Percentiles rank a stretch among this genome's conserved stretches.
These are phyloP conservation scores for Pocillopora meandrina DNA, from an alignment of 92 coral and sea anemone species.

Conservation along the genomic window DNA sequence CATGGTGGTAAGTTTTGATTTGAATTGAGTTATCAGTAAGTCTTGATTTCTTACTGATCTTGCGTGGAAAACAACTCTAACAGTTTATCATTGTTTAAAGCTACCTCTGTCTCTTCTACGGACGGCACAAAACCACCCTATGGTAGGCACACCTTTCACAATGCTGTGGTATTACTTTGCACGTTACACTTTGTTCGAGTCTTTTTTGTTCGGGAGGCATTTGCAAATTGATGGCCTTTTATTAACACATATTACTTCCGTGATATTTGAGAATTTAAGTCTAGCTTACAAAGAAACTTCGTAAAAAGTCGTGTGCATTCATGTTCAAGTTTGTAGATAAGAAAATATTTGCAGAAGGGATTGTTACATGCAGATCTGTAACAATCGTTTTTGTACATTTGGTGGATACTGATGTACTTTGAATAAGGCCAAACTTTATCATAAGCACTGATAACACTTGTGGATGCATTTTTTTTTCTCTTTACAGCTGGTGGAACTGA, in stretches of 20 bases:
- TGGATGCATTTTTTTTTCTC: background rate
- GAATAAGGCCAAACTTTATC: background rate
- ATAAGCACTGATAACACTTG: too few relatives aligned
- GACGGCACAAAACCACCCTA: slow-evolving; percentile 99
- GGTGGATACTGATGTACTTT: too few relatives aligned
- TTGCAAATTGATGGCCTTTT: too few relatives aligned
- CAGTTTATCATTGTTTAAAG: slow-evolving; percentile 38
- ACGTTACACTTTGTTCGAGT: background rate
- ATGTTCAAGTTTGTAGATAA: too few relatives aligned
- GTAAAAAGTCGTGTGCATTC: too few relatives aligned
- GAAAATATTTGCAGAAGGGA: too few relatives aligned
- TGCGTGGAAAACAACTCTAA: background rate
- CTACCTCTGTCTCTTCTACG: slow-evolving; percentile 96
- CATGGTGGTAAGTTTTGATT: slow-evolving; percentile 88
- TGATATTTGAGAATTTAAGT: too few relatives aligned
- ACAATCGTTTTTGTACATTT: too few relatives aligned
- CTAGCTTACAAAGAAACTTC: too few relatives aligned
- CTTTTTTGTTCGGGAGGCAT: too few relatives aligned
- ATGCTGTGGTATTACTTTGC: background rate
- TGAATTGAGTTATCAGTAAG: background rate
- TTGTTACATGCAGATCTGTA: too few relatives aligned
- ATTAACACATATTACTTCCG: too few relatives aligned
- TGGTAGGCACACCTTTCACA: slow-evolving; percentile 55
- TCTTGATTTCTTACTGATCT: background rate
- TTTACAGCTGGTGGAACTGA: slow-evolving; percentile 89